Percentiles rank a stretch among this genome's conserved stretches.
Conservation (phyloP, 2,888 invertebrate species). For the Cosmia trapezina region DNA sequence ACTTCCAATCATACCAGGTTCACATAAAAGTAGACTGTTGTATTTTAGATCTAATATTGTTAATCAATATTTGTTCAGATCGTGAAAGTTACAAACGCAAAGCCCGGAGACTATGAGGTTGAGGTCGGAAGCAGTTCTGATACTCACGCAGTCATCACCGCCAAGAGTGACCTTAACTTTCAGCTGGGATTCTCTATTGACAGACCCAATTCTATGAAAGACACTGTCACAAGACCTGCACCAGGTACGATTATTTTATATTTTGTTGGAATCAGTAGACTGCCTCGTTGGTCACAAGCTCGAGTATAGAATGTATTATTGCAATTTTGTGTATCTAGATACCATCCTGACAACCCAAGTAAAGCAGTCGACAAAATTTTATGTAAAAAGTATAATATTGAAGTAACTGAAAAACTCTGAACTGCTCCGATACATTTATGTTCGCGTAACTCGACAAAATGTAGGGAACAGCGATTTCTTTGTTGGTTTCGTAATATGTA, state of each 20-base stretch:
- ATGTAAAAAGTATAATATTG: neutral
- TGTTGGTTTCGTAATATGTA: too few species aligned
- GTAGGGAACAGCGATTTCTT: too few species aligned
- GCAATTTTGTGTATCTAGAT: too few species aligned
- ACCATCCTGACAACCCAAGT: too few species aligned
- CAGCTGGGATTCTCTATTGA: conserved; percentile 74
- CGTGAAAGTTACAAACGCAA: conserved; percentile 61
- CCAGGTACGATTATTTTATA: conserved; percentile 66
- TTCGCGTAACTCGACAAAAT: neutral
- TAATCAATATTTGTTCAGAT: conserved; percentile 63
- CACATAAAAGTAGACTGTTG: neutral
- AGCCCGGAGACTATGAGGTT: conserved; percentile 68
- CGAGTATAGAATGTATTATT: neutral
- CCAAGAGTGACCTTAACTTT: conserved; percentile 71
- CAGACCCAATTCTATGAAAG: conserved; percentile 67
- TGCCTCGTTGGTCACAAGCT: neutral
- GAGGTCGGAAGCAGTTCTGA: conserved; percentile 66
- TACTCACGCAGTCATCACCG: conserved; percentile 66
- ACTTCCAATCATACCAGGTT: neutral
- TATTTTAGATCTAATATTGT: neutral
- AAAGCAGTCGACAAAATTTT: neutral
- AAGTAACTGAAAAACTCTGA: too few species aligned
- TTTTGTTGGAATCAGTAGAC: neutral
- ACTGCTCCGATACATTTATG: neutral
- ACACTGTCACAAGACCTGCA: conserved; percentile 72